phyloP scores from a whole-genome alignment of 2,888 invertebrate genomes.

The Celastrina argiolus region DNA sequence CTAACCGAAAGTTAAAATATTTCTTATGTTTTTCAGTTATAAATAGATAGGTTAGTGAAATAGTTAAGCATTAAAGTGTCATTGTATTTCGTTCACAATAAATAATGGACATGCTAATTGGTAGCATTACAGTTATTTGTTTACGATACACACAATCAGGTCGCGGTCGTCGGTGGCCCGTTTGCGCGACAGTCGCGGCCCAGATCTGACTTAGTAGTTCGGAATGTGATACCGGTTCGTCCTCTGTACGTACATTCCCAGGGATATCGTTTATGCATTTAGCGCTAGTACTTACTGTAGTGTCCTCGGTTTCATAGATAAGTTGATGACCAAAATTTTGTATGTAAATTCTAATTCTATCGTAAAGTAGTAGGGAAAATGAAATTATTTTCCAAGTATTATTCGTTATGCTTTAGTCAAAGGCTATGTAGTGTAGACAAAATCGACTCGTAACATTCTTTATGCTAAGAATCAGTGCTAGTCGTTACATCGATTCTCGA shows the following conservation, averaged over 20 bases:
- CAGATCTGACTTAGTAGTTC: constrained; percentile 5
- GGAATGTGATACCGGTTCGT: constrained; percentile 16
- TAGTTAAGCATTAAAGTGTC: too few relatives aligned
- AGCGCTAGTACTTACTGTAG: constrained; percentile 6
- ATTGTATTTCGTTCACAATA: too few relatives aligned
- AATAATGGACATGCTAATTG: too few relatives aligned
- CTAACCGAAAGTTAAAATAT: too few relatives aligned
- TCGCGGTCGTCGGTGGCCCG: neutral
- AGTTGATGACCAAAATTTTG: constrained; percentile 4
- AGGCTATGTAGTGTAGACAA: neutral
- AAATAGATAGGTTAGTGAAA: too few relatives aligned
- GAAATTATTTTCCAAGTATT: neutral
- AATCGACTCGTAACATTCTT: neutral
- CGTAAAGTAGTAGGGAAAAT: neutral
- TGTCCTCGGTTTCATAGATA: neutral
- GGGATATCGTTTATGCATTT: constrained; percentile 11
- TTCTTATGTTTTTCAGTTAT: too few relatives aligned
- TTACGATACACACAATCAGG: too few relatives aligned
- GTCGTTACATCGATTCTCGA: constrained; percentile 7
- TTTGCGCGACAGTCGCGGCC: neutral
- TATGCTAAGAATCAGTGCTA: neutral
- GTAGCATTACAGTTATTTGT: too few relatives aligned
- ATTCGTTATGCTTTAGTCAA: neutral
- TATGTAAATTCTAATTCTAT: neutral
- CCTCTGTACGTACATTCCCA: constrained; percentile 8